Evolutionary conservation across 2,797 vertebrate species (phyloP).

Genomic region (Austrolebias charrua): DNA sequence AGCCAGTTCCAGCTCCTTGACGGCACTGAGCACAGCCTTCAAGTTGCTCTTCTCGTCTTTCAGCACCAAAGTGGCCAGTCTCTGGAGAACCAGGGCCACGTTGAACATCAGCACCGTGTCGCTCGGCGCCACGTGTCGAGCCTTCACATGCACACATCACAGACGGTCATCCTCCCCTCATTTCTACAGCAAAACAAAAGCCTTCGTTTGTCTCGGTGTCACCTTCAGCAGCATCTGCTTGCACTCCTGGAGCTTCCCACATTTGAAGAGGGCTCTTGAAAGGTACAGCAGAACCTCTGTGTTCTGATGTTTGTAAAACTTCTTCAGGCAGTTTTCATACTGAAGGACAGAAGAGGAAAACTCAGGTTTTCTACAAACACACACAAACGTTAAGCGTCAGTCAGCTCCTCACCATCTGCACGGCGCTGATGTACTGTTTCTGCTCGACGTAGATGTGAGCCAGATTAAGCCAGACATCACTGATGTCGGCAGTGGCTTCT

Average conservation of each 20-base stretch:
- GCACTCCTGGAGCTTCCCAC: constrained; percentile 96
- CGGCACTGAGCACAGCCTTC: constrained; percentile 97
- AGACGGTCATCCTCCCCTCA: background rate
- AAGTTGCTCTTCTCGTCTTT: constrained; percentile 99
- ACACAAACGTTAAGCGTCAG: background rate
- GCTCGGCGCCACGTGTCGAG: constrained; percentile 94
- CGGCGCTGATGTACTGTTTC: constrained; percentile 98
- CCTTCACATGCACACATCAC: constrained; percentile 71
- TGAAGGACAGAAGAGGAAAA: constrained; percentile 51
- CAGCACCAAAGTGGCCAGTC: constrained; percentile 94
- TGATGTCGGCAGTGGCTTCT: constrained; percentile 98
- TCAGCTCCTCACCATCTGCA: constrained; percentile 90
- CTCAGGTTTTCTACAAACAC: background rate
- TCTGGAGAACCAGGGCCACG: constrained; percentile 96
- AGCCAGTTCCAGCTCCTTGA: constrained; percentile 97
- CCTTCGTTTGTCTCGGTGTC: background rate
- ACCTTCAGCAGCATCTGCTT: constrained; percentile 99
- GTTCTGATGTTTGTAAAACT: constrained; percentile 98
- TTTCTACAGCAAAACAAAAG: background rate
- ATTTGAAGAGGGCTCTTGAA: constrained; percentile 96
- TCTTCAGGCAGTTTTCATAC: constrained; percentile 99
- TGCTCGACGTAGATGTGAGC: constrained; percentile 99
- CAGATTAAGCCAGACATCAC: constrained; percentile 98
- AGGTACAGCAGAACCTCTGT: constrained; percentile 98
- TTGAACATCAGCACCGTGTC: constrained; percentile 99